phyloP scores from a whole-genome alignment of 1,140 invertebrate species.

The Atta texana region DNA sequence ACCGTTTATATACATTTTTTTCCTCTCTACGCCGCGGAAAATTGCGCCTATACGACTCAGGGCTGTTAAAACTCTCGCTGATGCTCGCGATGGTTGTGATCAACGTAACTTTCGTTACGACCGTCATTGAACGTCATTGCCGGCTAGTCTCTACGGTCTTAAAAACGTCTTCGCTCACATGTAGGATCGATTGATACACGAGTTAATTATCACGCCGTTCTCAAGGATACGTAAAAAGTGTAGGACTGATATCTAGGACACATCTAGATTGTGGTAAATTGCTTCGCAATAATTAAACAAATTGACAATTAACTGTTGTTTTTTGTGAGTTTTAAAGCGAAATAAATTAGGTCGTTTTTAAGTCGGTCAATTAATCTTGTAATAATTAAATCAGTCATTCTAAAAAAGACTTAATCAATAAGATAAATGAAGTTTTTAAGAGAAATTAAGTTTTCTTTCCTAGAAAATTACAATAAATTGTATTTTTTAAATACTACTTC shows the following conservation, averaged over 20 bases:
- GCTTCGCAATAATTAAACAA: conserved; percentile 26
- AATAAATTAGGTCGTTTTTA: conserved; percentile 4
- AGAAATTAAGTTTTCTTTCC: not conserved
- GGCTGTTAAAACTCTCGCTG: conserved; percentile 24
- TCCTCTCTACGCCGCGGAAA: conserved; percentile 1
- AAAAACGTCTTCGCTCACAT: conserved; percentile 16
- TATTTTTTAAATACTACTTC: not conserved
- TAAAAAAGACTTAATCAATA: not conserved
- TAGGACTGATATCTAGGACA: conserved; percentile 32
- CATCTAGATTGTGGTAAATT: conserved; percentile 30
- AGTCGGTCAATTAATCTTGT: conserved; percentile 31
- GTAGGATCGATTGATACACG: conserved; percentile 35
- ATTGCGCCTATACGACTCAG: conserved; percentile 43
- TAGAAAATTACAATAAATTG: not conserved
- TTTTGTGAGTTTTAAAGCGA: conserved; percentile 20
- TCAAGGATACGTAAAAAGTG: conserved; percentile 40
- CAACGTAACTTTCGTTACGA: conserved; percentile 11
- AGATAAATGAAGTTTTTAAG: too few species aligned
- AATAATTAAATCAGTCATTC: conserved; percentile 11
- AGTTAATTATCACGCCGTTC: conserved; percentile 33
- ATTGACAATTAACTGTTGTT: conserved; percentile 30
- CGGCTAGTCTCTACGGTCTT: not conserved
- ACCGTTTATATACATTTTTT: conserved; percentile 21
- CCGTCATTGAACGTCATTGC: conserved; percentile 42
- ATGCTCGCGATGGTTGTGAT: conserved; percentile 14